Conservation (phyloP, 2,797 vertebrate species). For the Danionella dracula region DNA sequence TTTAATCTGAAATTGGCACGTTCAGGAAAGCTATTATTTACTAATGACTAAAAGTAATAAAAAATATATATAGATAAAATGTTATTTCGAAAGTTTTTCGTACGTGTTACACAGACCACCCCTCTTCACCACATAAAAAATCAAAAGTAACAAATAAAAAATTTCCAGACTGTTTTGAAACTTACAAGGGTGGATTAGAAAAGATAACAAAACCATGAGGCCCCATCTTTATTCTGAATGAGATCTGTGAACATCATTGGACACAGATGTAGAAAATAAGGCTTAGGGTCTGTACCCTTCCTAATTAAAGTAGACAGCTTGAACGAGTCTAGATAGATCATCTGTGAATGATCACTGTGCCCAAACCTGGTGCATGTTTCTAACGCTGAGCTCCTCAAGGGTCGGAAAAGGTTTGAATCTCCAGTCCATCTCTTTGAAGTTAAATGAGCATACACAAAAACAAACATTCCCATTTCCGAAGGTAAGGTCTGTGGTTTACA, state of each 20-base stretch:
- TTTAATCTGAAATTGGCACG: too few relatives aligned
- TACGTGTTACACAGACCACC: too few relatives aligned
- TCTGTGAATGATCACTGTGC: slow-evolving; percentile 36
- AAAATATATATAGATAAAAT: too few relatives aligned
- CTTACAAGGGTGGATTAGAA: too few relatives aligned
- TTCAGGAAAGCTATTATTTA: too few relatives aligned
- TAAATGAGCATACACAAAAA: slow-evolving; percentile 9
- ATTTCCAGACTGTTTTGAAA: too few relatives aligned
- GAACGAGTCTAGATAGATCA: background rate
- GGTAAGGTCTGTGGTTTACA: background rate
- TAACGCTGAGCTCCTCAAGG: slow-evolving; percentile 3
- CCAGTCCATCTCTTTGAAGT: slow-evolving; percentile 18
- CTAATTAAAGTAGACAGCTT: background rate
- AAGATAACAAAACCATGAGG: too few relatives aligned
- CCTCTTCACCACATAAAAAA: too few relatives aligned
- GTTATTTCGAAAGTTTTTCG: too few relatives aligned
- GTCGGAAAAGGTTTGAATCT: slow-evolving; percentile 2
- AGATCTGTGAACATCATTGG: slow-evolving; percentile 2
- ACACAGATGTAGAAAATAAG: slow-evolving; percentile 6
- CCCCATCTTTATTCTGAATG: too few relatives aligned
- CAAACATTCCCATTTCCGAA: background rate
- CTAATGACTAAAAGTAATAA: too few relatives aligned
- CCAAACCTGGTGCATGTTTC: slow-evolving; percentile 10
- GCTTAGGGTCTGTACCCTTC: background rate
- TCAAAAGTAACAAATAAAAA: too few relatives aligned